Evolutionary conservation across 2,888 invertebrate species (phyloP).

Genomic region (Lissocephala sabroskyi): DNA sequence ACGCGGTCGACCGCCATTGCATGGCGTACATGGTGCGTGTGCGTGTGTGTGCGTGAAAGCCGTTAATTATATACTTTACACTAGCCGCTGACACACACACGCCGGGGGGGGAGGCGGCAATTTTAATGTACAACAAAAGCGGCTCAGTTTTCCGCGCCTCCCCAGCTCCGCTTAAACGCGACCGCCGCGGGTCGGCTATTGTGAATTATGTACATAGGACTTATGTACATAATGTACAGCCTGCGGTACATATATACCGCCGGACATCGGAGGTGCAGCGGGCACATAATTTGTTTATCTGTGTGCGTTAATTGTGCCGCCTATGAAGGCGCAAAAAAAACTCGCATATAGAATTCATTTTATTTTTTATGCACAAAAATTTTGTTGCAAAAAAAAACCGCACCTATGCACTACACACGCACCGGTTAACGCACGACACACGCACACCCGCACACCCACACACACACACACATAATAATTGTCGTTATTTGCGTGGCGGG

Average conservation of each 20-base stretch:
- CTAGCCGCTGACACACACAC: constrained; percentile 3
- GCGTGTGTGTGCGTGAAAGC: constrained; percentile 27
- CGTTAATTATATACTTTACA: constrained; percentile 59
- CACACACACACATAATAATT: background rate
- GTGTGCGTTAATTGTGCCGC: constrained; percentile 2
- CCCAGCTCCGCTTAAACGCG: too few species aligned
- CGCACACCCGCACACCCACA: background rate
- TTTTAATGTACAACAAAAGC: constrained; percentile 61
- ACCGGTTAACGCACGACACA: background rate
- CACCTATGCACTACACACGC: background rate
- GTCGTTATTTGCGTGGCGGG: background rate
- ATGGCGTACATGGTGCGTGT: constrained; percentile 2
- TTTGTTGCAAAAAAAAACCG: constrained; percentile 20
- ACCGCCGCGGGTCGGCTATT: too few species aligned
- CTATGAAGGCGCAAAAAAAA: constrained; percentile 14
- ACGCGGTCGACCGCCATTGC: background rate
- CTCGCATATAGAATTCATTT: constrained; percentile 8
- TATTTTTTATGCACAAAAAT: constrained; percentile 51
- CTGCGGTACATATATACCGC: constrained; percentile 19
- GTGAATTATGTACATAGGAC: constrained; percentile 11
- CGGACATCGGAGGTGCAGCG: constrained; percentile 8
- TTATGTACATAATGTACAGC: background rate
- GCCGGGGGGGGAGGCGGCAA: constrained; percentile 37
- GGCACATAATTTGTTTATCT: constrained; percentile 25
- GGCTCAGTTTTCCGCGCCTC: constrained; percentile 24